Evolutionary conservation across 2,113 vertebrate genomes (phyloP), one percentile per base, ranked within the genome.

Genomic region (Actinemys pallida): DNA sequence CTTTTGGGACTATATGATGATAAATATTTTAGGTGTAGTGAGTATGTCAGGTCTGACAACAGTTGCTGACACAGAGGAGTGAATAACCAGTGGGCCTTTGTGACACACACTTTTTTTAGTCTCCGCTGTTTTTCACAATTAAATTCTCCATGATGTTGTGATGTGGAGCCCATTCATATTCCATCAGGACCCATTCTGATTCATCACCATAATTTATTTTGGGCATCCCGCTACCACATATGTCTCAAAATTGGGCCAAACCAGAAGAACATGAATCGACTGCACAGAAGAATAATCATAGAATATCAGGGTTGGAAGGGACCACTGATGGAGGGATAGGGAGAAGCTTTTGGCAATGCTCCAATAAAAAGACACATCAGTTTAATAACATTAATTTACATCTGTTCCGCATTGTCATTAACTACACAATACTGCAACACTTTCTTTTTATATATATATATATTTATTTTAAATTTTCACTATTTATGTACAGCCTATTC

Each of bases 401-500:
- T 82, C 65, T 92, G 10, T 81, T 96, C 47, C 54, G 10, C 93
- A 54, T 80, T 87, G 79, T 84, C 78, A 79, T 88, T 87, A 92
- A 27, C 22, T 84, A 84, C 45, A 13, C 39, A 84, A 54, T 88
- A 47, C 82, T 83, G 78, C 91, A 35, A 62, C 42, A 91, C 31
- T 84, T 84, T 88, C 56, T 79, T 88, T 88, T 35, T 80, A 84
- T 75, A 84, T 92, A 92, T 92, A 80, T 45, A 45, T 45, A 92
- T 92, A 80, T 45, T 6, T 45, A 72, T 88, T 80, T 3, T 1
- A 50, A 54, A 87, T 94, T 89, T 92, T 75, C 52, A 72, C 80
- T 90, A 24, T 86, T 96, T 97, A 22, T 10, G 6, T 49, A 53
- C 57, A 31, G 8, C 54, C 72, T 95, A 8, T 42, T 87, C 4